A percentile compares a stretch with the other conserved stretches of the same genome.
These are phyloP conservation scores for Neodiprion pinetum DNA, from an alignment of 1,140 invertebrate species.

Conservation along the genomic window DNA sequence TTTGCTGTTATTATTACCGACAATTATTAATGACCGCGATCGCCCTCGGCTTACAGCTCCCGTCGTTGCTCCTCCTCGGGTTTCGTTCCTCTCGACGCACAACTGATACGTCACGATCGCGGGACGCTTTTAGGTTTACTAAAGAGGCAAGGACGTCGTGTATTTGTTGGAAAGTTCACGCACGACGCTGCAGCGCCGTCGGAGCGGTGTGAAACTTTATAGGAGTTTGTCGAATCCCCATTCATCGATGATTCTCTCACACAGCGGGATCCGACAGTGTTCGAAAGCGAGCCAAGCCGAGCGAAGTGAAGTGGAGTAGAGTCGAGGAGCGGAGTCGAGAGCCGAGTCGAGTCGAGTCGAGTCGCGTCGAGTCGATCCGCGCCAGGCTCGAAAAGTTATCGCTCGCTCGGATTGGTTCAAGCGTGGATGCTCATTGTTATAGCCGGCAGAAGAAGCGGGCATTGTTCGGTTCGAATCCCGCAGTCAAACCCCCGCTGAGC, in stretches of 20 bases:
- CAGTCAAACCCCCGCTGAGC: slow-evolving; percentile 48
- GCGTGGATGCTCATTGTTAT: slow-evolving; percentile 36
- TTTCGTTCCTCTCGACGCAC: too few species aligned
- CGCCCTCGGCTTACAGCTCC: not conserved
- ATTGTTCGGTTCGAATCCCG: slow-evolving; percentile 36
- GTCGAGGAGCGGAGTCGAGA: not conserved
- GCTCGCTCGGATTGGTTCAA: slow-evolving; percentile 23
- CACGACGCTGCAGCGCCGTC: too few species aligned
- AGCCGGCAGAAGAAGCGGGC: slow-evolving; percentile 29
- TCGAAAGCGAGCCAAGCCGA: not conserved
- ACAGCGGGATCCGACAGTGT: too few species aligned
- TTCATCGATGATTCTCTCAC: too few species aligned
- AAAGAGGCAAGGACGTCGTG: too few species aligned
- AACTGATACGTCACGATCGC: too few species aligned
- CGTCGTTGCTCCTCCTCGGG: too few species aligned
- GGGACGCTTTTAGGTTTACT: too few species aligned
- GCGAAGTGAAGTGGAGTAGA: not conserved
- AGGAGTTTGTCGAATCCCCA: too few species aligned
- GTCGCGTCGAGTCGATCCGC: not conserved
- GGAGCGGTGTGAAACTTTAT: too few species aligned
- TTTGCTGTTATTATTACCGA: slow-evolving; percentile 22
- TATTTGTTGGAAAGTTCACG: too few species aligned
- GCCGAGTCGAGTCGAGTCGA: not conserved
- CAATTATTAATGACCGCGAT: not conserved
- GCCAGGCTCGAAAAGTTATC: not conserved